phyloP scores from a whole-genome alignment of 1,140 invertebrate species.

The Drosophila pseudoananassae region DNA sequence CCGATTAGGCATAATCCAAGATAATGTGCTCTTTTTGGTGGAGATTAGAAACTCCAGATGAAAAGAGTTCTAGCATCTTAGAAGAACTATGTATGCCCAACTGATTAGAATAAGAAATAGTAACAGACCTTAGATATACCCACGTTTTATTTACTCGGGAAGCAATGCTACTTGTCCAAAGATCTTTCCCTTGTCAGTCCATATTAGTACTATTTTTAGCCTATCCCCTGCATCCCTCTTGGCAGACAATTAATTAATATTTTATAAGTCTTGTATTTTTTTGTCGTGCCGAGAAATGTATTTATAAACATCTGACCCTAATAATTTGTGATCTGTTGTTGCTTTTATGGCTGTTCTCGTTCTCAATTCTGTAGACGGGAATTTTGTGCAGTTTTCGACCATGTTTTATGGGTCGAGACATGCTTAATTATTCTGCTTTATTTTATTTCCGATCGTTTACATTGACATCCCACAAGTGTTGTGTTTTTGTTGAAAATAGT shows the following conservation, averaged over 20 bases:
- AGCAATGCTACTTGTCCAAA: too few relatives aligned
- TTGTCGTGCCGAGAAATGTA: slow-evolving; percentile 17
- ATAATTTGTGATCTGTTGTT: slow-evolving; percentile 37
- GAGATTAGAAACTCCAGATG: slow-evolving; percentile 2
- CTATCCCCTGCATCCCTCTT: neutral
- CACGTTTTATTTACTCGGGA: too few relatives aligned
- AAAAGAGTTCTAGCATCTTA: neutral
- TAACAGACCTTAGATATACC: neutral
- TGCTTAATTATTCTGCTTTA: slow-evolving; percentile 17
- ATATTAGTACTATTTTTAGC: neutral
- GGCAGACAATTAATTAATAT: slow-evolving; percentile 24
- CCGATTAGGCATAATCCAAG: slow-evolving; percentile 19
- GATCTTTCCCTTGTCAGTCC: neutral
- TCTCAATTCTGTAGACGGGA: slow-evolving; percentile 10
- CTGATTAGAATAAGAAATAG: neutral
- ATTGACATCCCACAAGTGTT: slow-evolving; percentile 24
- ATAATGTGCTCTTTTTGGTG: slow-evolving; percentile 14
- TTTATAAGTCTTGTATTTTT: slow-evolving; percentile 3
- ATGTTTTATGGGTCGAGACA: slow-evolving; percentile 17
- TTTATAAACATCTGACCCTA: slow-evolving; percentile 54
- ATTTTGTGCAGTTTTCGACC: slow-evolving; percentile 23
- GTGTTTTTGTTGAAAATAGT: neutral
- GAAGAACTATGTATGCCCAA: neutral
- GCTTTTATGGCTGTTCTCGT: slow-evolving; percentile 17
- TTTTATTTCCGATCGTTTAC: slow-evolving; percentile 13